These are phyloP conservation scores for Borostomias antarcticus DNA, from an alignment of 2,797 vertebrate genomes.

Conservation along the genomic window DNA sequence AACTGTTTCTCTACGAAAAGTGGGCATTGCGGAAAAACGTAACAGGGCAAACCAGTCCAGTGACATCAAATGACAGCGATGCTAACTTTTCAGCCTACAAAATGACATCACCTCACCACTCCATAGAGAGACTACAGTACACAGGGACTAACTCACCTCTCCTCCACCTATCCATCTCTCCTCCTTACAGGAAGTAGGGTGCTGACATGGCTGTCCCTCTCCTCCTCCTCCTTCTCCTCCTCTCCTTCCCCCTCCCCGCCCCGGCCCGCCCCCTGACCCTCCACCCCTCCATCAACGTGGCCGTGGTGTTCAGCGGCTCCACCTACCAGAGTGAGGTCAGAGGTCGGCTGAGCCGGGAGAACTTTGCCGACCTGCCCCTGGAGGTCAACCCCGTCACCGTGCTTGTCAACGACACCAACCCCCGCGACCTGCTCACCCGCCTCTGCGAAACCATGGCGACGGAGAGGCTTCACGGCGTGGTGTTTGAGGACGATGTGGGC, in stretches of 20 bases:
- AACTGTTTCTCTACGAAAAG: no score
- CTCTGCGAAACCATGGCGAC: conserved; percentile 87
- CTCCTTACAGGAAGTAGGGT: conserved; percentile 70
- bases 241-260: conserved; percentile 51
- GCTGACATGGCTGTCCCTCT: conserved; percentile 75
- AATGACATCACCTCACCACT: conserved; percentile 17
- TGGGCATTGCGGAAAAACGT: no score
- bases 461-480: conserved; percentile 87
- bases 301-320: conserved; percentile 91
- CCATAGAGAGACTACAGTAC: no score
- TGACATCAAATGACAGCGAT: no score
- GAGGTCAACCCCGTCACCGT: conserved; percentile 92
- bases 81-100: conserved; percentile 12
- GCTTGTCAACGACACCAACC: conserved; percentile 93
- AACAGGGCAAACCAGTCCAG: no score
- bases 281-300: conserved; percentile 88
- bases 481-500: conserved; percentile 95
- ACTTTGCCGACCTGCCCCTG: conserved; percentile 91
- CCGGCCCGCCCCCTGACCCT: conserved; percentile 73
- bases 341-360: conserved; percentile 88
- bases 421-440: conserved; percentile 89
- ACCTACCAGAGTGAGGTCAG: conserved; percentile 85
- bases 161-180: conserved; percentile 8
- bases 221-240: conserved; percentile 63
- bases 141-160: no score